Conservation (phyloP, 2,888 invertebrate genomes). For the Siphlonurus alternatus region DNA sequence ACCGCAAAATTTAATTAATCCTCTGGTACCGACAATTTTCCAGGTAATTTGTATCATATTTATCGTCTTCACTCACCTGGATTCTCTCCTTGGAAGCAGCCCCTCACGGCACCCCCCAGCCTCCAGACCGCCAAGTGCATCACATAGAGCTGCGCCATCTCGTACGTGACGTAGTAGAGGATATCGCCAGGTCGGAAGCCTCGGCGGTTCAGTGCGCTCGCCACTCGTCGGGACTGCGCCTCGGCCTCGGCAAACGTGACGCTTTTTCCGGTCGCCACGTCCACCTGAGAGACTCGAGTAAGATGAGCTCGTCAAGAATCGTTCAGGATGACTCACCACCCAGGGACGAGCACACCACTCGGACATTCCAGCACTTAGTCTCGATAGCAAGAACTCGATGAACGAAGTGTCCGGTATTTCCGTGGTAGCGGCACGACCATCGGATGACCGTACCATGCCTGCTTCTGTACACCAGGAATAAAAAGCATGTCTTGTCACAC, state of each 20-base stretch:
- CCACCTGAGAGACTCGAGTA: not conserved
- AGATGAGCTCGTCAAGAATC: not conserved
- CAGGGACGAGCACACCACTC: not conserved
- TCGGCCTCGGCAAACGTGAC: slow-evolving; percentile 5
- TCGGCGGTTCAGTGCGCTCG: slow-evolving; percentile 4
- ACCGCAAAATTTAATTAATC: too few relatives aligned
- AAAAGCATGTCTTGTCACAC: too few relatives aligned
- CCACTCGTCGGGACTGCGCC: slow-evolving; percentile 5
- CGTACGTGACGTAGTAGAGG: slow-evolving; percentile 7
- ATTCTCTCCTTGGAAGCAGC: slow-evolving; percentile 5
- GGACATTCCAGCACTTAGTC: not conserved
- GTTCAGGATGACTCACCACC: not conserved
- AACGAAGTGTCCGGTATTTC: not conserved
- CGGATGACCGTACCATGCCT: not conserved
- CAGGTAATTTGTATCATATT: too few relatives aligned
- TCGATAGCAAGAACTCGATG: not conserved
- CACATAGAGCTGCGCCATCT: slow-evolving; percentile 7
- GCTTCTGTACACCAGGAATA: too few relatives aligned
- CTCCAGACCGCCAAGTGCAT: slow-evolving; percentile 9
- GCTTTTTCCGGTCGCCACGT: not conserved
- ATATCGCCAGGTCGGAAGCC: slow-evolving; percentile 10
- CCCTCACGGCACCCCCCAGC: slow-evolving; percentile 9
- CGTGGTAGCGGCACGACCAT: not conserved
- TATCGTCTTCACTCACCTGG: slow-evolving; percentile 8
- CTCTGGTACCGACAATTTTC: too few relatives aligned